Conservation (phyloP, 1,140 invertebrate species). For the Brachionus plicatilis region DNA sequence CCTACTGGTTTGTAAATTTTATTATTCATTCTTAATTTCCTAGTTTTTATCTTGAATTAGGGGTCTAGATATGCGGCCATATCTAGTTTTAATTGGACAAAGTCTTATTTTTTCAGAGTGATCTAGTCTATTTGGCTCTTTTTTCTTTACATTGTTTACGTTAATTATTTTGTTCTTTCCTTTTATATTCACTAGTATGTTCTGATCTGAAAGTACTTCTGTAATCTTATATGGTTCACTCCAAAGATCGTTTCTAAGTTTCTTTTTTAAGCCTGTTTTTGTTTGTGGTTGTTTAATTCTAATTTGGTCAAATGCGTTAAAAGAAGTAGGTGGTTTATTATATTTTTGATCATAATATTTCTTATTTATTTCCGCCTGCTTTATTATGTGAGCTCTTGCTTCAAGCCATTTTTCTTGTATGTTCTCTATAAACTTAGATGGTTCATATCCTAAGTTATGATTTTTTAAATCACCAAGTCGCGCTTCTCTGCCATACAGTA, state of each 20-base stretch:
- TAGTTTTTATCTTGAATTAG: too few relatives aligned
- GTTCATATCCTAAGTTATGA: conserved; percentile 6
- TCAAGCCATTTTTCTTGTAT: background rate
- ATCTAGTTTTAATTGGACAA: too few relatives aligned
- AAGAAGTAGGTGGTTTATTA: background rate
- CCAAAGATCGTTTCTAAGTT: conserved; percentile 1
- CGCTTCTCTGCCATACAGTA: conserved; percentile 45
- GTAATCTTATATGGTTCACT: background rate
- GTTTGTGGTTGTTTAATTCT: background rate
- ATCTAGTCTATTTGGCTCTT: background rate
- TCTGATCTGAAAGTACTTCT: background rate
- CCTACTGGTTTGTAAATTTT: too few relatives aligned
- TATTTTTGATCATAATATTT: conserved; percentile 1
- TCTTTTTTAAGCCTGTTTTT: background rate
- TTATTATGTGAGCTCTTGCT: background rate
- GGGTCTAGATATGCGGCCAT: too few relatives aligned
- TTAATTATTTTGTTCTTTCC: too few relatives aligned
- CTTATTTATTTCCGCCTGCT: background rate
- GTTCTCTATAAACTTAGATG: background rate
- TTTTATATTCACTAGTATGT: too few relatives aligned
- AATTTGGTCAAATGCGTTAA: background rate
- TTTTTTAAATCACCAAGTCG: background rate
- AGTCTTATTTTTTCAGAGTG: too few relatives aligned
- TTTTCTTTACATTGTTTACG: background rate
- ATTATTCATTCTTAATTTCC: too few relatives aligned